Percentiles rank a stretch among this genome's conserved stretches.
Evolutionary conservation across 2,888 invertebrate genomes (phyloP).

Genomic region (Caradrina clavipalpis): DNA sequence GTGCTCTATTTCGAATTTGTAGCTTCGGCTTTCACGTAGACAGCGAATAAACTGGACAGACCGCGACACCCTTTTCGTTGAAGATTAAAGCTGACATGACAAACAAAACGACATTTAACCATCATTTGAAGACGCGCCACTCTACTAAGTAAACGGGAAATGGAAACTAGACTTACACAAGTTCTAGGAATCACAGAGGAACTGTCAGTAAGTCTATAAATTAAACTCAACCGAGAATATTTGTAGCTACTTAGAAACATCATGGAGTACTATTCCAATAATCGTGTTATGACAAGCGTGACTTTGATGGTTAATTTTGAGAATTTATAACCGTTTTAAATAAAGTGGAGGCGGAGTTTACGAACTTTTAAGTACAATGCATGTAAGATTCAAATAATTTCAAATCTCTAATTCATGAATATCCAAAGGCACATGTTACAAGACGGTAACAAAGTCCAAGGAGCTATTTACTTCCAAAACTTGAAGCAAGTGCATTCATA

Average conservation of each 20-base stretch:
- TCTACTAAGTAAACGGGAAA: constrained; percentile 53
- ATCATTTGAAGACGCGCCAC: constrained; percentile 50
- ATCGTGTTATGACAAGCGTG: constrained; percentile 44
- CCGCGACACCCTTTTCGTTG: constrained; percentile 61
- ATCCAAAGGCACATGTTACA: constrained; percentile 15
- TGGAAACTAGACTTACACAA: constrained; percentile 37
- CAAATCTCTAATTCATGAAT: neutral
- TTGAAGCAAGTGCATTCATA: constrained; percentile 28
- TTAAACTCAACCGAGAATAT: constrained; percentile 24
- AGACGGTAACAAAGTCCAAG: constrained; percentile 22
- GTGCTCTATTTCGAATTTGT: constrained; percentile 86
- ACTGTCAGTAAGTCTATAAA: constrained; percentile 27
- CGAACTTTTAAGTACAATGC: constrained; percentile 1
- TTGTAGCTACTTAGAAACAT: constrained; percentile 28
- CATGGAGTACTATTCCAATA: constrained; percentile 46
- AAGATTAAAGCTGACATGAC: constrained; percentile 63
- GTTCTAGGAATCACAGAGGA: constrained; percentile 35
- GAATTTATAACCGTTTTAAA: constrained; percentile 38
- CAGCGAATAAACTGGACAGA: constrained; percentile 74
- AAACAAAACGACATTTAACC: constrained; percentile 48
- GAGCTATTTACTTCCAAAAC: constrained; percentile 35
- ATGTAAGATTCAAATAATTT: neutral
- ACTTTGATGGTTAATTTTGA: constrained; percentile 34
- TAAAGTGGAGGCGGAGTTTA: constrained; percentile 17
- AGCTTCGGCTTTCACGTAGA: constrained; percentile 80